Base-by-base conservation (phyloP, 2,113 vertebrate species). In the Cichladusa arquata region DNA sequence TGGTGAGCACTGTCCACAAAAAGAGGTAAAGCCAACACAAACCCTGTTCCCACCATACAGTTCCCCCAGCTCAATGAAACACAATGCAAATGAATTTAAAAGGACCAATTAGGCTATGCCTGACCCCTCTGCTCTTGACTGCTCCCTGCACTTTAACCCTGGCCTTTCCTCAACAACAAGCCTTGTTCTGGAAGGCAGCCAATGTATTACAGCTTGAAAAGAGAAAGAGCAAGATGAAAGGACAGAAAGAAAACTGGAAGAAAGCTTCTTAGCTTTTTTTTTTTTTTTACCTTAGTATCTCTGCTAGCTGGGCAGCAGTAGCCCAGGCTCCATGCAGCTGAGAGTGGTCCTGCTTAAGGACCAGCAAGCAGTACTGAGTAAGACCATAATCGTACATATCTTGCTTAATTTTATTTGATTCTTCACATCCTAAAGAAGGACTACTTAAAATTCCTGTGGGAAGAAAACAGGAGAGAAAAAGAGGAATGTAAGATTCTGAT, bases 341-440 rank as follows among this genome's bases (percentile, higher is more conserved):
- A 93, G 96, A 96, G 84, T 92, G 98, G 79, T 98, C 98, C 94
- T 95, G 97, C 86, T 79, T 97, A 67, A 98, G 98, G 40, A 98
- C 93, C 93, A 98, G 90, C 57, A 98, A 23, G 76, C 98, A 98
- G 86, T 98, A 98, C 25, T 91, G 98, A 95, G 97, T 76, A 53
- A 98, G 97, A 34, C 96, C 97, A 82, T 98, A 98, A 81, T 94
- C 83, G 3, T 98, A 98, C 65, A 98, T 71, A 78, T 98, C 98
- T 93, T 97, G 97, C 81, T 98, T 98, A 77, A 98, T 87, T 94
- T 97, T 98, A 92, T 97, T 96, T 19, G 93, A 97, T 77, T 98
- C 97, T 95, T 97, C 94, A 89, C 83, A 92, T 94, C 96, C 97
- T 84, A 96, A 51, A 58, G 97, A 95, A 67, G 82, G 88, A 54